Evolutionary conservation across 2,113 vertebrate genomes (phyloP), one percentile per base, ranked within the genome.

Genomic region (Alectura lathami): DNA sequence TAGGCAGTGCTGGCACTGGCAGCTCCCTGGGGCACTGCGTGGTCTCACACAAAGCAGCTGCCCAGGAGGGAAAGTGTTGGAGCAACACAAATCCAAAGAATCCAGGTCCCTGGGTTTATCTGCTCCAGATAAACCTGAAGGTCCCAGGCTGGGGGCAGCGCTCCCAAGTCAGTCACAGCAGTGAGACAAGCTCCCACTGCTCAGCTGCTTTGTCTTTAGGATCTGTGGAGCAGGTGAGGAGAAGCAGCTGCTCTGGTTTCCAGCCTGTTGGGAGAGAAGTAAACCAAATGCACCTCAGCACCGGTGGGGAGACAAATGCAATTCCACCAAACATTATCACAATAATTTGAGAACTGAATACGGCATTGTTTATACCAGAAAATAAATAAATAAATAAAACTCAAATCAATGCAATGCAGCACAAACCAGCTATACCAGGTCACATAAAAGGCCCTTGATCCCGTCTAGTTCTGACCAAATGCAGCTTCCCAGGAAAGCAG

Each of bases 1-100:
- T 83, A 92, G 78, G 91, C 48, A 51, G 80, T 94, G 83, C 83
- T 91, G 81, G 88, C 86, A 88, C 86, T 66, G 62, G 62, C 57
- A 93, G 70, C 32, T 86, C 84, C 84, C 1, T 9, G 48, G 80
- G 91, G 81, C 36, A 75, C 13, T 64, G 48, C 70, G 66, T 10
- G 13, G 57, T 63, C 69, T 72, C 91, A 53, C 1, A 8, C 62
- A 82, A 81, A 63, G 60, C 47, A 23, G 12, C 48, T 85, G 75
- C 48, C 1, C 2, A 12, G 22, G 83, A 60, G 34, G 48, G 78
- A 89, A 91, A 91, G 89, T 78, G 48, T 70, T 91, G 81, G 38
- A 92, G 43, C 26, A 86, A 86, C 36, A 86, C 50, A 83, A 89
- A 29, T 69, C 68, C 67, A 74, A 89, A 89, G 86, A 59, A 17